These are phyloP conservation scores for Cottus gobio DNA, from an alignment of 2,113 vertebrate species.

Conservation along the genomic window DNA sequence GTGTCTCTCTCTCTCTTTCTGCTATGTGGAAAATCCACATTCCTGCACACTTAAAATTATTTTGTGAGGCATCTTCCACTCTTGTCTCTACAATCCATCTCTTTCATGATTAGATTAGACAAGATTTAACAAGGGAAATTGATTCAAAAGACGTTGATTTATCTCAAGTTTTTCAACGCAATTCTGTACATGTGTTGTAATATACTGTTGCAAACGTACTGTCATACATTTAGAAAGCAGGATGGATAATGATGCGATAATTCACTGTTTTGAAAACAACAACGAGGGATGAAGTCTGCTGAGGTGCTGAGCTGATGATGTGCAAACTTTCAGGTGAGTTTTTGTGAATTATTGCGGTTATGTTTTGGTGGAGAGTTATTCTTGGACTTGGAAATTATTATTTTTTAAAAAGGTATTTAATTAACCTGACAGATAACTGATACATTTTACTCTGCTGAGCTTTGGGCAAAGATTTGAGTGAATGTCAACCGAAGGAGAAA, in stretches of 20 bases:
- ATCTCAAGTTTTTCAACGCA: background rate
- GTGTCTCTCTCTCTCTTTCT: no score
- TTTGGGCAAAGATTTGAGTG: background rate
- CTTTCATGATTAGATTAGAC: background rate
- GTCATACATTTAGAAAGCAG: background rate
- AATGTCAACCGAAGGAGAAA: background rate
- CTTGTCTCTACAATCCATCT: background rate
- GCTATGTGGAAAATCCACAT: no score
- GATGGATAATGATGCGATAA: background rate
- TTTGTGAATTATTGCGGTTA: background rate
- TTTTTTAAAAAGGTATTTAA: background rate
- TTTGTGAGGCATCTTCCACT: background rate
- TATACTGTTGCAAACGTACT: background rate
- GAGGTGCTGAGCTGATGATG: background rate
- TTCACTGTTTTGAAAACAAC: background rate
- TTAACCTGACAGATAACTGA: background rate
- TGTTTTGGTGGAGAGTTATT: background rate
- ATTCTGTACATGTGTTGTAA: background rate
- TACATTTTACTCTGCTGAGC: background rate
- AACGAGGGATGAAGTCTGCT: background rate
- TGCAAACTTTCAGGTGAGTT: background rate
- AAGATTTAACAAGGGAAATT: background rate
- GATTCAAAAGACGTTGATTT: background rate
- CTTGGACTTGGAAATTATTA: background rate
- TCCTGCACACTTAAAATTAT: background rate